Base-by-base conservation (phyloP, 2,113 vertebrate genomes). In the Sylvilagus bachmani region DNA sequence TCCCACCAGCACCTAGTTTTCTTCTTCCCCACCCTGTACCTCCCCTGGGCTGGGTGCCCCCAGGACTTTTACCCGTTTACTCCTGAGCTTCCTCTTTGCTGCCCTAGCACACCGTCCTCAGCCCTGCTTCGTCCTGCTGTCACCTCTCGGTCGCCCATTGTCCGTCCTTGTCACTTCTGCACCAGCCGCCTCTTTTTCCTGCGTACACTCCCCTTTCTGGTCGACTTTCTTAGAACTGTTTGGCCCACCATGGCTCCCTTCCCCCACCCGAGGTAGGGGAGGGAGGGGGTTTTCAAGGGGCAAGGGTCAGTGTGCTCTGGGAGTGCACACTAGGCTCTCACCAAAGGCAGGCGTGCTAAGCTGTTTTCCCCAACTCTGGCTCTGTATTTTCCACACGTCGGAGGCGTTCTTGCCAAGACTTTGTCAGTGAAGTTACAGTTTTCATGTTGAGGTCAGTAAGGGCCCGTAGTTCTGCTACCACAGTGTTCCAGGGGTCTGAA, bases 271-370 rank as follows among this genome's bases (percentile, higher is more conserved):
- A 81, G 66, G 49, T 51, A 64, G 83, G 53, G 24, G 33, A 58
- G 58, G 24, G 31, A 21, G 83, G 74, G 31, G 55, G 73, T 13
- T n/a, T 53, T 7, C 6, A 17, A 92, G 81, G 79, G 49, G 51
- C 11, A 38, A 91, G 66, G 86, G 73, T 93, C 82, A 95, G 71
- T 27, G 38, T 83, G 61, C 90, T 78, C 55, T 88, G 61, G 51
- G 70, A 75, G 25, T 29, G 51, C 51, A 38, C 82, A 67, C 33
- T 31, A 83, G 33, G 2, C 80, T 86, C 81, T 66, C 58, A 29
- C 73, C 44, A 22, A 55, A 95, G 81, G 70, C 71, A 95, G 69
- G 27, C 92, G 86, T 96, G 29, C 75, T 70, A 77, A 95, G 38
- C 73, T 71, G 0, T 82, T 70, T 86, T 82, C n/a, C 78, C 55